Evolutionary conservation across 2,797 vertebrate genomes (phyloP).

Genomic region (Gouania willdenowi): DNA sequence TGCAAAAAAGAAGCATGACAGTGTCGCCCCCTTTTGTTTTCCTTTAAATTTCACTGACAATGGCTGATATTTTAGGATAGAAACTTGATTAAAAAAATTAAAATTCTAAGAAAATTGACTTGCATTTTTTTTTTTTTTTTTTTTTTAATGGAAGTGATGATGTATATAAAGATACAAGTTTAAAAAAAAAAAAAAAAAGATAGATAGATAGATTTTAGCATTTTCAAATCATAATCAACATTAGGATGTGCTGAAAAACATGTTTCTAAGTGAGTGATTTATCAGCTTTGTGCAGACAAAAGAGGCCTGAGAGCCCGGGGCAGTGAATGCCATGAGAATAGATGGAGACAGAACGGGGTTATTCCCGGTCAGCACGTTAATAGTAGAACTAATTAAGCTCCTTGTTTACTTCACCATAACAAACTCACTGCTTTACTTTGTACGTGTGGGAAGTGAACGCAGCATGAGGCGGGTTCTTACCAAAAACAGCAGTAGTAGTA

Average conservation of each 20-base stretch:
- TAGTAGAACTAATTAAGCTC: conserved; percentile 15
- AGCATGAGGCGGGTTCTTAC: conserved; percentile 46
- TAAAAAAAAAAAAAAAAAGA: no score
- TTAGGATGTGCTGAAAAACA: no score
- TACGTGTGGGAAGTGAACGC: no score
- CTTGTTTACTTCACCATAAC: conserved; percentile 4
- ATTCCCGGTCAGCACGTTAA: conserved; percentile 35
- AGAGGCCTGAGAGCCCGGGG: conserved; percentile 14
- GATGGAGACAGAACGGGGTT: conserved; percentile 37
- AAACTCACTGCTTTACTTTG: no score
- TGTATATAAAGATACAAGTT: no score
- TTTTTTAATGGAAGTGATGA: no score
- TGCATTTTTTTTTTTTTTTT: no score
- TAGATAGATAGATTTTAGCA: no score
- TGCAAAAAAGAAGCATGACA: conserved; percentile 3
- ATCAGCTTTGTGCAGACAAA: conserved; percentile 21
- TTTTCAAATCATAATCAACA: no score
- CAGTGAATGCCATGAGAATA: conserved; percentile 14
- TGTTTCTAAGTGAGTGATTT: no score
- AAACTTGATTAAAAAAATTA: no score
- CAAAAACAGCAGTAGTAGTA: conserved; percentile 45
- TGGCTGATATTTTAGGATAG: background rate
- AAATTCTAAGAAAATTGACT: no score
- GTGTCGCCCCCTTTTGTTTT: conserved; percentile 69
- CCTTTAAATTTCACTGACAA: background rate